Conservation (phyloP, 2,888 invertebrate species). For the Sminthurides aquaticus region DNA sequence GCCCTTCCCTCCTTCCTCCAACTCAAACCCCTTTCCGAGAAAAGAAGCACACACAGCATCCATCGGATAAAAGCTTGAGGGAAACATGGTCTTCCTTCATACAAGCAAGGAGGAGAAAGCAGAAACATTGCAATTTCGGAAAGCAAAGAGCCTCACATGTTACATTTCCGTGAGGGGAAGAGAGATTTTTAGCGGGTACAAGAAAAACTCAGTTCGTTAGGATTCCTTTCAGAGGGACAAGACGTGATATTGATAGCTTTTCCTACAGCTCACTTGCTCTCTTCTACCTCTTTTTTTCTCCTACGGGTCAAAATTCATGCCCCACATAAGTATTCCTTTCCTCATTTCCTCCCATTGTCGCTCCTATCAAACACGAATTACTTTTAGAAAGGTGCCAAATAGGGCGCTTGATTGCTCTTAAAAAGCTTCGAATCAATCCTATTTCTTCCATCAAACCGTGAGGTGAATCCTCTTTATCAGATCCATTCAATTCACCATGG, state of each 20-base stretch:
- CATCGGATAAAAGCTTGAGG: too few relatives aligned
- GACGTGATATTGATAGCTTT: neutral
- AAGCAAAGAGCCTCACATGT: too few relatives aligned
- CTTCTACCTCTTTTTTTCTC: neutral
- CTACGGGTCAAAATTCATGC: neutral
- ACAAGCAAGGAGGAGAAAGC: too few relatives aligned
- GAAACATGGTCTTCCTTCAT: too few relatives aligned
- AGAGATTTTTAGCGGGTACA: too few relatives aligned
- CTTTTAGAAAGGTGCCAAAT: neutral
- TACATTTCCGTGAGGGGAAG: too few relatives aligned
- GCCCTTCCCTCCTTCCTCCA: too few relatives aligned
- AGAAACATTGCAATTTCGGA: too few relatives aligned
- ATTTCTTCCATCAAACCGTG: conserved; percentile 13
- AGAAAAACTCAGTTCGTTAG: neutral
- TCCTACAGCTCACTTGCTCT: neutral
- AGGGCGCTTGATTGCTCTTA: conserved; percentile 14
- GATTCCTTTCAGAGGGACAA: neutral
- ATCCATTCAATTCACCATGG: too few relatives aligned
- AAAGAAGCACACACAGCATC: too few relatives aligned
- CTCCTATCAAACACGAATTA: neutral
- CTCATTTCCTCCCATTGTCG: neutral
- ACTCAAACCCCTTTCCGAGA: too few relatives aligned
- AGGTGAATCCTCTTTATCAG: too few relatives aligned
- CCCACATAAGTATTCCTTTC: neutral
- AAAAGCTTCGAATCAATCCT: conserved; percentile 20